A percentile compares a stretch with the other conserved stretches of the same genome.
phyloP scores from a whole-genome alignment of 1,140 invertebrate species.

The Nasonia vitripennis region DNA sequence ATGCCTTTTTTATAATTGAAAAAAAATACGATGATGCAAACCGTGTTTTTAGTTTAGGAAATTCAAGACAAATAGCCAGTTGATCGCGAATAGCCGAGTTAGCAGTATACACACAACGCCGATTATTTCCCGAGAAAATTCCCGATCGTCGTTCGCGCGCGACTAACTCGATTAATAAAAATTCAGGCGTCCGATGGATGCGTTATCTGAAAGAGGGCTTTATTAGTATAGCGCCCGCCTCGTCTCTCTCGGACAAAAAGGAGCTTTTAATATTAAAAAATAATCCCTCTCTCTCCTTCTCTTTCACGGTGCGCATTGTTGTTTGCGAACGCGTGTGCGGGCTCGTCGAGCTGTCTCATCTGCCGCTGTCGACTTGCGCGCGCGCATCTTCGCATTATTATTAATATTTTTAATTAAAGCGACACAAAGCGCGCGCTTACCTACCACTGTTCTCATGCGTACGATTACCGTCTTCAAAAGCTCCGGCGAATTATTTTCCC shows the following conservation, averaged over 20 bases:
- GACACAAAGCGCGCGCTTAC: slow-evolving; percentile 56
- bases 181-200: background rate
- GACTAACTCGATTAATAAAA: slow-evolving; percentile 19
- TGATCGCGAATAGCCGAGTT: background rate
- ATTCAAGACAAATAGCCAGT: too few relatives aligned
- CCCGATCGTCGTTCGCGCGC: background rate
- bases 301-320: background rate
- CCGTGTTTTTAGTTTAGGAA: background rate
- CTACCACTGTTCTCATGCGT: slow-evolving; percentile 25
- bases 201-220: background rate
- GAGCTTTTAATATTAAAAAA: slow-evolving; percentile 37
- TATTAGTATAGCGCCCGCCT: background rate
- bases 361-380: slow-evolving; percentile 17
- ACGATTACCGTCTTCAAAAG: slow-evolving; percentile 53
- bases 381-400: slow-evolving; percentile 56
- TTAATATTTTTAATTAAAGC: slow-evolving; percentile 69
- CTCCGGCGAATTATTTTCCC: slow-evolving; percentile 7
- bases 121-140: background rate
- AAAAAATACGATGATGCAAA: too few relatives aligned
- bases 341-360: slow-evolving; percentile 54
- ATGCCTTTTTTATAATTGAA: too few relatives aligned
- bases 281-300: background rate
- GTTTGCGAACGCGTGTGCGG: background rate
- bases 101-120: background rate
- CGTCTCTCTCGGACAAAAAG: background rate